Percentiles rank a stretch among this genome's conserved stretches.
Conservation (phyloP, 2,113 vertebrate genomes). For the Psammodynastes pulverulentus region DNA sequence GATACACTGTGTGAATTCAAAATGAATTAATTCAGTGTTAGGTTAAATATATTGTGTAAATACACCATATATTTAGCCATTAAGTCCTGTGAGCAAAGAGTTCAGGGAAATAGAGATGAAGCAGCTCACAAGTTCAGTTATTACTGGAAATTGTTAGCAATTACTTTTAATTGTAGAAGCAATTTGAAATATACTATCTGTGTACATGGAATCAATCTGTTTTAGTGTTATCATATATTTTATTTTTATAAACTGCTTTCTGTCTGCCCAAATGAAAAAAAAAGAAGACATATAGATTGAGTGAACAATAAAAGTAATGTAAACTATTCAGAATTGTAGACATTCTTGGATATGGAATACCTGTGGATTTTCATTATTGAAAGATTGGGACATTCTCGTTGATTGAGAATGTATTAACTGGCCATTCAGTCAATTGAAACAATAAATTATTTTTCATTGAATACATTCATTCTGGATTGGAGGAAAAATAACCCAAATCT, state of each 20-base stretch:
- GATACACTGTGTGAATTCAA: not conserved
- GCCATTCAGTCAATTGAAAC: conserved; percentile 40
- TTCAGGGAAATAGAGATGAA: not conserved
- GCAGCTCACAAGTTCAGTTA: not conserved
- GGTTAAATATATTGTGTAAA: not conserved
- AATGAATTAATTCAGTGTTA: not conserved
- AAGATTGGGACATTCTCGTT: conserved; percentile 25
- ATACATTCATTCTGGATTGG: conserved; percentile 2
- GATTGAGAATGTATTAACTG: conserved; percentile 42
- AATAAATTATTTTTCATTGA: conserved; percentile 34
- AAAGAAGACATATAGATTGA: not conserved
- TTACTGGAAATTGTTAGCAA: not conserved
- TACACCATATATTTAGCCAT: not conserved
- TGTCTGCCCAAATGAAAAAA: not conserved
- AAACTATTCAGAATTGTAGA: conserved; percentile 20
- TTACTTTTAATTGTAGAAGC: not conserved
- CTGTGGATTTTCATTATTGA: conserved; percentile 41
- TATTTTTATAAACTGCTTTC: not conserved
- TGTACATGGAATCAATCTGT: not conserved
- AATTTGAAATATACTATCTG: not conserved
- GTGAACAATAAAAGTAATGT: conserved; percentile 3
- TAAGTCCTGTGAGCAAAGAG: not conserved
- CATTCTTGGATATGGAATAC: conserved; percentile 1
- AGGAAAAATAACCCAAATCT: conserved; percentile 15
- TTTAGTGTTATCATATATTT: not conserved